Evolutionary conservation across 1,140 invertebrate species (phyloP).

Genomic region (Vollenhovia emeryi): DNA sequence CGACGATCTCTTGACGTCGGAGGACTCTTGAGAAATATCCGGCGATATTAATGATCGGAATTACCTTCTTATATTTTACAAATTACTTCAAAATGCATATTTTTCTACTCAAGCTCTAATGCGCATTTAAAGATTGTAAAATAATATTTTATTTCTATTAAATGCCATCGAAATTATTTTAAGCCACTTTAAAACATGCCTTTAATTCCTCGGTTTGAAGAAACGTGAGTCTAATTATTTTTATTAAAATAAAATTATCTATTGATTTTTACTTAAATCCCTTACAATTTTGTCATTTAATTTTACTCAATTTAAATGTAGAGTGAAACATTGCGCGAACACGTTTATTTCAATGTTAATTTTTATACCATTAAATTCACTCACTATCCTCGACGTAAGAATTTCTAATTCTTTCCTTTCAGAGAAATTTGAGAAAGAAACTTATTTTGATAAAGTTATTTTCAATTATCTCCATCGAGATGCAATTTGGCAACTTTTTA

Average conservation of each 20-base stretch:
- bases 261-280: neutral
- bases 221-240: neutral
- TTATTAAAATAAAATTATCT: slow-evolving; percentile 5
- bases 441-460: neutral
- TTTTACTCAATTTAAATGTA: neutral
- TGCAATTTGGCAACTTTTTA: neutral
- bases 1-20: neutral
- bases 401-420: neutral
- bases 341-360: neutral
- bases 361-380: neutral
- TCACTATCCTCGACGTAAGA: neutral
- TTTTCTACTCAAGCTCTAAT: neutral
- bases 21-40: neutral
- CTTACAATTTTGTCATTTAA: neutral
- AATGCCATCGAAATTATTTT: neutral
- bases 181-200: neutral
- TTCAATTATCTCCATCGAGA: neutral
- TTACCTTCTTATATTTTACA: neutral
- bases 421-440: neutral
- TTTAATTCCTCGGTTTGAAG: neutral
- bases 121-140: neutral
- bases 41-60: neutral
- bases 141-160: neutral
- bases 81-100: neutral
- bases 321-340: neutral